Evolutionary conservation across 2,888 invertebrate genomes (phyloP).

Genomic region (Salticus scenicus): DNA sequence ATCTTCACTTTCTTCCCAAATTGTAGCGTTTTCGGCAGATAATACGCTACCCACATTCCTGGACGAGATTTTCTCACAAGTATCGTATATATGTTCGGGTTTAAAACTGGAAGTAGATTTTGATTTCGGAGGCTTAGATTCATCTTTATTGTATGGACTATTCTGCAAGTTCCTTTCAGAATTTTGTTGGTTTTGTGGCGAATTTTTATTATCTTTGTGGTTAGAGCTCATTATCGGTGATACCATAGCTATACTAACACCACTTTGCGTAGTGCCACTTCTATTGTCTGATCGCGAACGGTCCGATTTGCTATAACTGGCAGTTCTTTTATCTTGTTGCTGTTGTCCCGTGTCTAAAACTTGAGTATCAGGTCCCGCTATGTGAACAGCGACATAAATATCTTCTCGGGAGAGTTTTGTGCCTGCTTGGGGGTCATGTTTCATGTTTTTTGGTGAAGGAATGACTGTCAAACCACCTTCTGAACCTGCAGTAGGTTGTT

Average conservation of each 20-base stretch:
- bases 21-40: slow-evolving; percentile 78
- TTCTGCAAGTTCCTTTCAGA: slow-evolving; percentile 25
- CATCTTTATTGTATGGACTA: slow-evolving; percentile 1
- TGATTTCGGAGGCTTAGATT: slow-evolving; percentile 38
- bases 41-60: slow-evolving; percentile 35
- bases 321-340: slow-evolving; percentile 42
- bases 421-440: slow-evolving; percentile 48
- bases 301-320: slow-evolving; percentile 63
- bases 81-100: slow-evolving; percentile 56
- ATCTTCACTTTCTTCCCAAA: slow-evolving; percentile 78
- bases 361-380: slow-evolving; percentile 60
- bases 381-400: slow-evolving; percentile 67
- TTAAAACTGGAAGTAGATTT: slow-evolving; percentile 49
- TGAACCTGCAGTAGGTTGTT: slow-evolving; percentile 35
- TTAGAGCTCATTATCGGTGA: slow-evolving; percentile 82
- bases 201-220: slow-evolving; percentile 52
- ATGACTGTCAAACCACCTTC: slow-evolving; percentile 69
- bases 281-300: slow-evolving; percentile 74
- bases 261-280: slow-evolving; percentile 66
- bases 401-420: slow-evolving; percentile 63
- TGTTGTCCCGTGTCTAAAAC: slow-evolving; percentile 47
- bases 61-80: slow-evolving; percentile 51
- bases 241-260: slow-evolving; percentile 79
- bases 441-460: slow-evolving; percentile 71
- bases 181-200: neutral